Percentiles rank a stretch among this genome's conserved stretches.
These are phyloP conservation scores for Maniola hyperantus DNA, from an alignment of 2,888 invertebrate genomes.

Conservation along the genomic window DNA sequence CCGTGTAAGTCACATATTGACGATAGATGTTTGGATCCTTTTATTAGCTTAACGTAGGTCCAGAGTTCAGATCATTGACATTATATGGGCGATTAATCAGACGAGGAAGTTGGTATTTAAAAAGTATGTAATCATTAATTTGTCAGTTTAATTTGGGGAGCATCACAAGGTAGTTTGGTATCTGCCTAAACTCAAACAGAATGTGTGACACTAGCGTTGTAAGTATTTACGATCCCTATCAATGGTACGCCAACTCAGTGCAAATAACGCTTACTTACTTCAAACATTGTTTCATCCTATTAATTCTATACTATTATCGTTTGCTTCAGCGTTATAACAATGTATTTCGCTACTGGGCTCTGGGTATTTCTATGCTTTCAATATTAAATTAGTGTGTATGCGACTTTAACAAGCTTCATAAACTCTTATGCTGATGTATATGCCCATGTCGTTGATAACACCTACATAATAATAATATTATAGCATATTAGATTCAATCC, in stretches of 20 bases:
- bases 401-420: constrained; percentile 80
- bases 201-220: constrained; percentile 74
- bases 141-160: constrained; percentile 68
- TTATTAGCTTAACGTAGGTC: constrained; percentile 69
- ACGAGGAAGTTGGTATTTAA: constrained; percentile 44
- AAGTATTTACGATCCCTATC: constrained; percentile 71
- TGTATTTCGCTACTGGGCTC: constrained; percentile 80
- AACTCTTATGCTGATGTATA: constrained; percentile 79
- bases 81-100: constrained; percentile 48
- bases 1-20: constrained; percentile 55
- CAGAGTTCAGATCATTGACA: constrained; percentile 68
- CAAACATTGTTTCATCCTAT: constrained; percentile 41
- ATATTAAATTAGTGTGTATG: constrained; percentile 82
- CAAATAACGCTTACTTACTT: constrained; percentile 73
- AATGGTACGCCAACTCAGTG: constrained; percentile 70
- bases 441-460: constrained; percentile 78
- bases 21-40: constrained; percentile 58
- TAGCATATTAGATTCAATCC: constrained; percentile 77
- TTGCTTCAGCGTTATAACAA: constrained; percentile 80
- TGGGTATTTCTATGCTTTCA: constrained; percentile 82
- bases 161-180: constrained; percentile 63
- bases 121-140: constrained; percentile 62
- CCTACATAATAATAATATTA: constrained; percentile 63
- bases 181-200: constrained; percentile 60
- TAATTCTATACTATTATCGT: constrained; percentile 76